A percentile compares a stretch with the other conserved stretches of the same genome.
Conservation (phyloP, 2,113 vertebrate species). For the Meles meles region DNA sequence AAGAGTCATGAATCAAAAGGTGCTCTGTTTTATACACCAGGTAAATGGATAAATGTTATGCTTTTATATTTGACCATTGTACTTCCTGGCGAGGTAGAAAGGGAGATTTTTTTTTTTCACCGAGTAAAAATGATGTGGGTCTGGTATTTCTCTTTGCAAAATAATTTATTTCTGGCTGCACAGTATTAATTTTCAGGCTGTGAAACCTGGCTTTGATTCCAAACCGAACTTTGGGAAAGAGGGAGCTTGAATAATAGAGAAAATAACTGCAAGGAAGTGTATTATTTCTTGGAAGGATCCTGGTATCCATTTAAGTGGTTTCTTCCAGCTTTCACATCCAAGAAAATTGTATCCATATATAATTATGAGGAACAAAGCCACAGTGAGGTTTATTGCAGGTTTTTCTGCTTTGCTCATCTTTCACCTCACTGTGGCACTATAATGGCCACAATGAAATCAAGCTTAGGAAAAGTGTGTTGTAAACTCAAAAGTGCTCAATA, state of each 20-base stretch:
- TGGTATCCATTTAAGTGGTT: conserved; percentile 59
- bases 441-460: not conserved
- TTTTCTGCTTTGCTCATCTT: not conserved
- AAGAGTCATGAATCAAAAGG: not conserved
- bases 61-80: conserved; percentile 40
- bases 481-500: not conserved
- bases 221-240: conserved; percentile 49
- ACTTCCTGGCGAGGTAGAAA: conserved; percentile 49
- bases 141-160: conserved; percentile 73
- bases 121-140: conserved; percentile 54
- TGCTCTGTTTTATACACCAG: not conserved
- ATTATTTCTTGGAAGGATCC: conserved; percentile 65
- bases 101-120: not conserved
- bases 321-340: conserved; percentile 44
- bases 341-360: conserved; percentile 47
- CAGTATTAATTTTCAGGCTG: conserved; percentile 69
- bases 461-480: not conserved
- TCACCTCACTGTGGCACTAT: not conserved
- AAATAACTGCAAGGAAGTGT: conserved; percentile 62
- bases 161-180: conserved; percentile 70
- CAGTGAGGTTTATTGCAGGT: not conserved
- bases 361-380: conserved; percentile 47
- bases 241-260: conserved; percentile 55
- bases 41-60: not conserved
- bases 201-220: conserved; percentile 70